These are phyloP conservation scores for Drosophila nigrodunni DNA, from an alignment of 1,140 invertebrate species.

Conservation along the genomic window DNA sequence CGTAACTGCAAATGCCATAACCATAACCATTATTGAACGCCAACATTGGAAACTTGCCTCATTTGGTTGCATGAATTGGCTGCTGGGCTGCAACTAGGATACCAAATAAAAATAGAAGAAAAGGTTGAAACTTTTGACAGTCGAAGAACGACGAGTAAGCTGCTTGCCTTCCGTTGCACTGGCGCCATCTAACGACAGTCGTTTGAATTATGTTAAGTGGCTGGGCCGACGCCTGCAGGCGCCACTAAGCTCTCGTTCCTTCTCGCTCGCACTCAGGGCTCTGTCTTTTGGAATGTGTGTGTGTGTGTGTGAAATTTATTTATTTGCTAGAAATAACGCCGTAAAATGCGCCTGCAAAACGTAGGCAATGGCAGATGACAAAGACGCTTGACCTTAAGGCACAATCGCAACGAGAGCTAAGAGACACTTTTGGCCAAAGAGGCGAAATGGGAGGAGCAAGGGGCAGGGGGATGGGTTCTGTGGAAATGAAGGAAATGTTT, in stretches of 20 bases:
- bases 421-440: conserved; percentile 48
- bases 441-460: neutral
- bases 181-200: conserved; percentile 51
- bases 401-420: conserved; percentile 53
- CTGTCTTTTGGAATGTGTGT: conserved; percentile 1
- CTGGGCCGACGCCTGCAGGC: conserved; percentile 41
- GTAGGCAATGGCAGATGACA: conserved; percentile 62
- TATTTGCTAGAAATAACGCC: conserved; percentile 54
- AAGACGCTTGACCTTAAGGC: conserved; percentile 79
- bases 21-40: conserved; percentile 27
- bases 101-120: neutral
- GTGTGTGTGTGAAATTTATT: conserved; percentile 57
- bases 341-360: conserved; percentile 55
- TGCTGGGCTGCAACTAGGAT: conserved; percentile 11
- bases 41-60: conserved; percentile 5
- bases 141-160: conserved; percentile 8
- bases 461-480: conserved; percentile 8
- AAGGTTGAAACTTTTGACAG: conserved; percentile 18
- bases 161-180: conserved; percentile 27
- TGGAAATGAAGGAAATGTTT: conserved; percentile 11
- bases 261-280: too few relatives aligned
- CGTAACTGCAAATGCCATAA: conserved; percentile 14
- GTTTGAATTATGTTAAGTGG: conserved; percentile 72
- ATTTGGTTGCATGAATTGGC: conserved; percentile 20
- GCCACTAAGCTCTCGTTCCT: conserved; percentile 4